These are phyloP conservation scores for Zaprionus lineosus DNA, from an alignment of 2,888 invertebrate species.

Conservation along the genomic window DNA sequence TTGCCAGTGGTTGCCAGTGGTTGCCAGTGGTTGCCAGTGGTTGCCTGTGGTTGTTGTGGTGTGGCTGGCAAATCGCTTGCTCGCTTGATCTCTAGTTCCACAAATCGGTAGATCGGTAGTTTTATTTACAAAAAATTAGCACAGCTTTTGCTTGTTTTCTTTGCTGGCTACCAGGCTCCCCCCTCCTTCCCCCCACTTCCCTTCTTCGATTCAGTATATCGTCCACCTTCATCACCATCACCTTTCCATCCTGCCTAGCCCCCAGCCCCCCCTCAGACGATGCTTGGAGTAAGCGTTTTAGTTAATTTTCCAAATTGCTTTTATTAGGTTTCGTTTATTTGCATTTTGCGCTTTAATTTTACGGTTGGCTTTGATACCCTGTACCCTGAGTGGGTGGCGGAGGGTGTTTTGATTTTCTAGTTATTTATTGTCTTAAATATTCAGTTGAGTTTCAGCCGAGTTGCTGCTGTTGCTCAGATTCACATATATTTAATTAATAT, in stretches of 20 bases:
- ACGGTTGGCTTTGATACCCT: conserved; percentile 36
- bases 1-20: no score
- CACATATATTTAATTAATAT: no score
- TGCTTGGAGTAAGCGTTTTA: conserved; percentile 65
- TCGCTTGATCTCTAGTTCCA: conserved; percentile 17
- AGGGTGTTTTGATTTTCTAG: no score
- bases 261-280: not conserved
- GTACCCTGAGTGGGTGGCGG: not conserved
- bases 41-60: conserved; percentile 20
- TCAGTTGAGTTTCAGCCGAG: no score
- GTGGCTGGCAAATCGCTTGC: conserved; percentile 36
- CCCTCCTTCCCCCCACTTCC: not conserved
- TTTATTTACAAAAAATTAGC: conserved; percentile 80
- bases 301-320: conserved; percentile 76
- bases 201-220: no score
- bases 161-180: conserved; percentile 13
- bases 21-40: conserved; percentile 58
- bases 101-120: conserved; percentile 76
- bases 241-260: not conserved
- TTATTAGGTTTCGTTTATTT: conserved; percentile 79
- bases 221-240: no score
- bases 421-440: no score
- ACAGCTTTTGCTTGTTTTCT: conserved; percentile 76
- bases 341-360: conserved; percentile 79
- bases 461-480: no score